Percentiles rank a stretch among this genome's conserved stretches.
These are phyloP conservation scores for Taenioides sp. DNA, from an alignment of 2,797 vertebrate genomes.

Conservation along the genomic window DNA sequence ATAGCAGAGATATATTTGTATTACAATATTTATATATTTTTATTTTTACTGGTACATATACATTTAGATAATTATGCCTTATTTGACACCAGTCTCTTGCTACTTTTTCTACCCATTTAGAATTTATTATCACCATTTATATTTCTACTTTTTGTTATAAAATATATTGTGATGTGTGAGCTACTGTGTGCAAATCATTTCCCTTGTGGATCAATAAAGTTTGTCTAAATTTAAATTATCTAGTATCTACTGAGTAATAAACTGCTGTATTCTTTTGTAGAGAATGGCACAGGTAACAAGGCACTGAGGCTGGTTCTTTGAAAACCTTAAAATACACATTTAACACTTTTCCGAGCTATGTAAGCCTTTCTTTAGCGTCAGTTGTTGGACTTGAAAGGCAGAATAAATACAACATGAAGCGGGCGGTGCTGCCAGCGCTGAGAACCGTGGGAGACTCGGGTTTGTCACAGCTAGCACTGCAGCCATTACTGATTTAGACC, in stretches of 20 bases:
- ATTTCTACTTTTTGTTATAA: too few species aligned
- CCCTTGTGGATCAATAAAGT: too few species aligned
- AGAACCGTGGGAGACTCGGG: slow-evolving; percentile 59
- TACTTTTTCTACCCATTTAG: too few species aligned
- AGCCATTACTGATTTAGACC: slow-evolving; percentile 60
- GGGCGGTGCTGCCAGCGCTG: slow-evolving; percentile 56
- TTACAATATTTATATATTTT: too few species aligned
- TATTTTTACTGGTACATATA: too few species aligned
- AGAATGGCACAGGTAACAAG: background rate
- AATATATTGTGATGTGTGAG: too few species aligned
- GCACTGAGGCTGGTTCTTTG: background rate
- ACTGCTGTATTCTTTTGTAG: background rate
- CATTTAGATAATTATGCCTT: too few species aligned
- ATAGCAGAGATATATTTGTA: too few species aligned
- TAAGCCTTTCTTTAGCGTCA: slow-evolving; percentile 10
- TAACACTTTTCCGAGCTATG: slow-evolving; percentile 1
- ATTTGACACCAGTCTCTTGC: too few species aligned
- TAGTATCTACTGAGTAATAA: background rate
- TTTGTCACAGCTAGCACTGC: slow-evolving; percentile 56
- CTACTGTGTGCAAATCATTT: too few species aligned
- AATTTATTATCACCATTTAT: too few species aligned
- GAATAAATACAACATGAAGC: slow-evolving; percentile 40
- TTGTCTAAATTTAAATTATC: too few species aligned
- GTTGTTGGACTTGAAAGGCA: slow-evolving; percentile 8
- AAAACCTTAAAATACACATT: slow-evolving; percentile 16